phyloP scores from a whole-genome alignment of 2,888 invertebrate genomes.

The Amitus sp. region DNA sequence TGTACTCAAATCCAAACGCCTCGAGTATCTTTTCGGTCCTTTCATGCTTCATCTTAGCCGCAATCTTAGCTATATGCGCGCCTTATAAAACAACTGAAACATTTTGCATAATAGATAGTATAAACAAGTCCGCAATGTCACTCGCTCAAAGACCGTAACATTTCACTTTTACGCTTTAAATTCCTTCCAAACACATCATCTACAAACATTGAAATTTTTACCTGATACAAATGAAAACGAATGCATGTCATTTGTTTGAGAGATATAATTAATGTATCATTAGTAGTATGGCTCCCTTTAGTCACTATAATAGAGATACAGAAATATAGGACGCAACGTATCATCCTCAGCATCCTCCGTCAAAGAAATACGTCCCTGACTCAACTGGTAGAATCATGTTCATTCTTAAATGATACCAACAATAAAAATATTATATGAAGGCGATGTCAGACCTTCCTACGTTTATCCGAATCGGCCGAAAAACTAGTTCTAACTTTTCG shows the following conservation, averaged over 20 bases:
- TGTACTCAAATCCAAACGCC: too few species aligned
- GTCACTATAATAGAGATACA: constrained; percentile 32
- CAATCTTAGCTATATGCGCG: constrained; percentile 25
- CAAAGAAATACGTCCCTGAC: constrained; percentile 18
- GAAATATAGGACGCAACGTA: constrained; percentile 28
- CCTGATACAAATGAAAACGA: constrained; percentile 31
- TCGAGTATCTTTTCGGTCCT: constrained; percentile 12
- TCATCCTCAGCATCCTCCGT: constrained; percentile 10
- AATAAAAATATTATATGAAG: constrained; percentile 3
- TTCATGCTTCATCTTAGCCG: constrained; percentile 15
- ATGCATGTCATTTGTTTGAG: too few species aligned
- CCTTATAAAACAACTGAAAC: constrained; percentile 30
- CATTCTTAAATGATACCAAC: constrained; percentile 8
- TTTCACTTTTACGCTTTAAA: constrained; percentile 30
- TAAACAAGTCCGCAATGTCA: constrained; percentile 20
- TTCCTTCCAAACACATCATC: constrained; percentile 39
- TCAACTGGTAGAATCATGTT: constrained; percentile 11
- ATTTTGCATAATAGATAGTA: constrained; percentile 21
- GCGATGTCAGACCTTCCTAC: too few species aligned
- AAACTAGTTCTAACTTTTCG: too few species aligned
- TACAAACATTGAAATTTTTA: constrained; percentile 40
- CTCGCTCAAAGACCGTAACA: constrained; percentile 35
- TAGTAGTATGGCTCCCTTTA: constrained; percentile 32
- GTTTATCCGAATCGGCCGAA: too few species aligned
- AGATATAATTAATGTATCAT: constrained; percentile 35